phyloP scores from a whole-genome alignment of 2,797 vertebrate species.

The Nasua narica region DNA sequence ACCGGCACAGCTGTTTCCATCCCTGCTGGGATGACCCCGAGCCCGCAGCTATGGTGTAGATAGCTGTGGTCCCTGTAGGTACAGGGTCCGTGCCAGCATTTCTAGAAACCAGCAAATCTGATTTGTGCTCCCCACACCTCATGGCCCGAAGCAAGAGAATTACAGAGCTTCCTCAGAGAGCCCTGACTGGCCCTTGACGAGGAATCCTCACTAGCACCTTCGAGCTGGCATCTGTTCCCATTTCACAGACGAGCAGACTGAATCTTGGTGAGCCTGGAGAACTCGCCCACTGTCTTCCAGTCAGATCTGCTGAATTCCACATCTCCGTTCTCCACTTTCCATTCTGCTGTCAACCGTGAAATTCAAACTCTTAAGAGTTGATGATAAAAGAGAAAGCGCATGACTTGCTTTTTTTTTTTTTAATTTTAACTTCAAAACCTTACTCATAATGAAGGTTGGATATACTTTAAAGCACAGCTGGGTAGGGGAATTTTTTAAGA shows the following conservation, averaged over 20 bases:
- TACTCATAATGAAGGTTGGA: neutral
- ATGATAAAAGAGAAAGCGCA: neutral
- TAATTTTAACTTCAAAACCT: neutral
- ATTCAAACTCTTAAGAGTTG: neutral
- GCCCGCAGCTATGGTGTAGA: too few species aligned
- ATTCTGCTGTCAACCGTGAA: neutral
- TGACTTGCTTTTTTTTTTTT: neutral
- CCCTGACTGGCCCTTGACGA: accelerated
- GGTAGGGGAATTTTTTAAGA: neutral
- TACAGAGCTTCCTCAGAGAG: neutral
- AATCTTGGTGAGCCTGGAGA: neutral
- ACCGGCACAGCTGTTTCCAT: neutral
- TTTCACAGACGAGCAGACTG: neutral
- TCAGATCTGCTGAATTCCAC: neutral
- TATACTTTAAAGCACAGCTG: neutral
- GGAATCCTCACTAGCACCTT: neutral
- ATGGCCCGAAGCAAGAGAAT: neutral
- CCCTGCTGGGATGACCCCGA: neutral
- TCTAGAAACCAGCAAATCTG: neutral
- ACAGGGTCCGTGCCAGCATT: neutral
- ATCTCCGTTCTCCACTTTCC: neutral
- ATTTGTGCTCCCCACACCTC: neutral
- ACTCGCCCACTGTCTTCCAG: neutral
- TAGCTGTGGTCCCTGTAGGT: too few species aligned
- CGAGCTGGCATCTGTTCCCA: neutral